Evolutionary conservation across 2,113 vertebrate genomes (phyloP).

Genomic region (Paratilapia polleni): DNA sequence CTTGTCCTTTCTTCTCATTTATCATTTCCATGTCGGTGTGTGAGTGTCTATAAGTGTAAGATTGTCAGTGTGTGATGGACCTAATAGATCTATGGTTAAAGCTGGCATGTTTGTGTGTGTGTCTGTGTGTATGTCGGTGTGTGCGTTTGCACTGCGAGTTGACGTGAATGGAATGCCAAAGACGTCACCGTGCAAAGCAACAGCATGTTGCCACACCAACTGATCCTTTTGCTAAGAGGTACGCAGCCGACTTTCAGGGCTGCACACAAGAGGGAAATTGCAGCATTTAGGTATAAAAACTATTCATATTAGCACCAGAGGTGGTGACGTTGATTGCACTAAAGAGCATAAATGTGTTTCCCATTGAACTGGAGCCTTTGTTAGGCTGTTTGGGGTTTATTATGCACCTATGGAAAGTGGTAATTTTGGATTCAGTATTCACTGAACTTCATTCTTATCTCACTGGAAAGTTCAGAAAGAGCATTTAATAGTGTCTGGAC

Average conservation of each 20-base stretch:
- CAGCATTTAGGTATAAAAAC: constrained; percentile 1
- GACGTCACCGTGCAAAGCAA: constrained; percentile 37
- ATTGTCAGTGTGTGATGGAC: constrained; percentile 27
- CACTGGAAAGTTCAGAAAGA: neutral
- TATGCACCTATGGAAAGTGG: neutral
- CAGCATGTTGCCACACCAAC: constrained; percentile 45
- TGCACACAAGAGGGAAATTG: neutral
- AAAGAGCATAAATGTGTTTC: neutral
- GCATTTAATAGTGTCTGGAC: neutral
- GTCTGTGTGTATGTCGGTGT: neutral
- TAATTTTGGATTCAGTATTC: neutral
- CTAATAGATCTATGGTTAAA: constrained; percentile 12
- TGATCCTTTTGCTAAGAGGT: constrained; percentile 25
- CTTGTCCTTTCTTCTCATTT: neutral
- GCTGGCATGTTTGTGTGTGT: neutral
- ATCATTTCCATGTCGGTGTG: neutral
- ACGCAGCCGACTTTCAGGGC: neutral
- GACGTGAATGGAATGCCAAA: constrained; percentile 57
- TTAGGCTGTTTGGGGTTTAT: neutral
- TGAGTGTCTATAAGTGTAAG: neutral
- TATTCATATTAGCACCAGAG: neutral
- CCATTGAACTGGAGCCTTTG: neutral
- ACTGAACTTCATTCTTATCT: neutral
- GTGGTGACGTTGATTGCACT: neutral
- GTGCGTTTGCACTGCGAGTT: neutral